These are phyloP conservation scores for Caenorhabditis auriculariae DNA, from an alignment of 2,888 invertebrate genomes.

Conservation along the genomic window DNA sequence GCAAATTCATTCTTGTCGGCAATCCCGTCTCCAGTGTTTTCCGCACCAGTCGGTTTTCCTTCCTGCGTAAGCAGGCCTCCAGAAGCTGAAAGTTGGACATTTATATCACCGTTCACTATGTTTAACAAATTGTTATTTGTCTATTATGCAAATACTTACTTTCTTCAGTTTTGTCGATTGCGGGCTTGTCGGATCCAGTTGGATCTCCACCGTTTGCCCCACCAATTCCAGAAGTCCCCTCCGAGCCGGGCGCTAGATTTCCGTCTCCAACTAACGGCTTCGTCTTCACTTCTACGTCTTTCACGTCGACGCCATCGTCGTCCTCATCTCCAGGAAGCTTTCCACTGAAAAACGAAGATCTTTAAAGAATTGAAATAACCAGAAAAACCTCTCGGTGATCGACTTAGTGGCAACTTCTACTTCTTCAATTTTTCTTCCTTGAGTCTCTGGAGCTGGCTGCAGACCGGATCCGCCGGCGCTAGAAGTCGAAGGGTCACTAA, in stretches of 20 bases:
- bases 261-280: too few species aligned
- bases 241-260: too few species aligned
- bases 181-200: too few species aligned
- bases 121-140: neutral
- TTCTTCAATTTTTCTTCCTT: slow-evolving; percentile 1
- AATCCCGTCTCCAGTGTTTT: neutral
- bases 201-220: too few species aligned
- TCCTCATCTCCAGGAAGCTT: slow-evolving; percentile 9
- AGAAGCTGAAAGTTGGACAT: neutral
- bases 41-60: neutral
- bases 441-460: neutral
- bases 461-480: slow-evolving; percentile 7
- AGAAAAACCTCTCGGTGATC: neutral
- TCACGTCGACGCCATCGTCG: slow-evolving; percentile 21
- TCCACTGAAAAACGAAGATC: too few species aligned
- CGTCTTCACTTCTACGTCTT: slow-evolving; percentile 23
- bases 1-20: neutral
- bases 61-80: neutral
- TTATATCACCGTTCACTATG: neutral
- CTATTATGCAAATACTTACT: too few species aligned
- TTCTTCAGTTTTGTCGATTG: too few species aligned
- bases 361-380: too few species aligned
- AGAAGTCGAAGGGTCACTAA: too few species aligned
- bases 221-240: too few species aligned
- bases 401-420: neutral